Percentiles rank a stretch among this genome's conserved stretches.
Conservation (phyloP, 2,888 invertebrate genomes). For the Drosophila picticornis region DNA sequence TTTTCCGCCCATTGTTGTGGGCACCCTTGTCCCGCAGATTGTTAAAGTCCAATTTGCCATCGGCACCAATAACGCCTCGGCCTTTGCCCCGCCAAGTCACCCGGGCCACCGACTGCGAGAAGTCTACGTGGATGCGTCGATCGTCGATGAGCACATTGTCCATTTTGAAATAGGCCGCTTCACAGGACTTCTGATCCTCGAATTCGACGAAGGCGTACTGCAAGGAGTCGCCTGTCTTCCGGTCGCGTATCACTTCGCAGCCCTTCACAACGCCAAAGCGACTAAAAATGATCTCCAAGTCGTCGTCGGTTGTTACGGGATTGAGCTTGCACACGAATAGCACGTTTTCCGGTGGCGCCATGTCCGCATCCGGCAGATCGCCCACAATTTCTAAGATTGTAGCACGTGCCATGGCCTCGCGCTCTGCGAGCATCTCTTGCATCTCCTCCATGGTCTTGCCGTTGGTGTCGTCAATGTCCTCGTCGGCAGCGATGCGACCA, state of each 20-base stretch:
- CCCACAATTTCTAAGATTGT: slow-evolving; percentile 99
- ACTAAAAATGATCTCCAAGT: slow-evolving; percentile 98
- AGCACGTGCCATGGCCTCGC: slow-evolving; percentile 98
- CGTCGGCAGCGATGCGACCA: slow-evolving; percentile 96
- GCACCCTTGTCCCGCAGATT: slow-evolving; percentile 56
- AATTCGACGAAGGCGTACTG: slow-evolving; percentile 99
- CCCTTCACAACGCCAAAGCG: slow-evolving; percentile 97
- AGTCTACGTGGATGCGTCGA: slow-evolving; percentile 99
- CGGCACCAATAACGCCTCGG: slow-evolving; percentile 87
- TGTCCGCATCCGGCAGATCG: slow-evolving; percentile 98
- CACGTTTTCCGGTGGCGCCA: slow-evolving; percentile 99
- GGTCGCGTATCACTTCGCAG: slow-evolving; percentile 98
- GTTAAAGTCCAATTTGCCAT: slow-evolving; percentile 79
- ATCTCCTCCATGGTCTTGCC: slow-evolving; percentile 94
- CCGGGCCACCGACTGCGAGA: slow-evolving; percentile 99
- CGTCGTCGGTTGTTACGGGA: slow-evolving; percentile 98
- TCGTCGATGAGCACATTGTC: slow-evolving; percentile 99
- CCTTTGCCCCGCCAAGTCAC: slow-evolving; percentile 96
- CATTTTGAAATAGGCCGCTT: slow-evolving; percentile 99
- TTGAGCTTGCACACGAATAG: slow-evolving; percentile 99
- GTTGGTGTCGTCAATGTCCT: slow-evolving; percentile 95
- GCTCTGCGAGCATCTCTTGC: slow-evolving; percentile 93
- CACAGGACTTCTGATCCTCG: slow-evolving; percentile 95
- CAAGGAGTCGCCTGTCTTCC: slow-evolving; percentile 95
- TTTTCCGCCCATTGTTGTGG: slow-evolving; percentile 19